Base-by-base conservation (phyloP, 23 tunicate species). In the Ascidia mentula region DNA sequence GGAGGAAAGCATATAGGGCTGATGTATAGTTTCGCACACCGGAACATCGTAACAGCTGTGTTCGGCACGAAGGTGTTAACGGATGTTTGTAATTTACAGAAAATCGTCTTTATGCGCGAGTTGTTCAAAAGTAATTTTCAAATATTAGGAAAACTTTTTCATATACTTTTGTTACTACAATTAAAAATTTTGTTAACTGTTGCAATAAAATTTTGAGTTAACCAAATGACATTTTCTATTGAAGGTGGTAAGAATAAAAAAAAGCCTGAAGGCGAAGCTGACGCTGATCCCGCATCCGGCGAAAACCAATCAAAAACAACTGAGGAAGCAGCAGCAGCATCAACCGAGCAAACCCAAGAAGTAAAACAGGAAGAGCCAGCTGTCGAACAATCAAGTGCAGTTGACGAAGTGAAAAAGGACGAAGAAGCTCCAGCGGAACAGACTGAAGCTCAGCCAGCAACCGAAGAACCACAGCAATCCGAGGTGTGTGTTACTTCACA, bases 251-350 rank as follows among this genome's bases (percentile, higher is more conserved):
- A 61, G 18, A 65, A 40, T 37, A 83, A 83, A 28, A 83, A 83
- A 35, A 76, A 83, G 12, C 45, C 75, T 61, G 81, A 76, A 76
- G 22, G 80, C 59, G 81, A 60, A 34, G 28, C 18, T 39, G 32
- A 36, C 38, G 42, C 80, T 75, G 80, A 73, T 34, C 86, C 78
- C 18, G 78, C 87, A 37, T 70, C 74, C 31, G 74, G 74, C 37
- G 74, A 70, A 70, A 33, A 70, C 9, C 74, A 70, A 18, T 75
- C 80, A 75, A 59, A 77, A 3, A 61, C 74, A 18, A 76, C 61
- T 60, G 61, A 82, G 28, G 79, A 40, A 71, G 46, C 71, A 71
- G 24, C 86, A 35, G 74, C 60, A 26, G 18, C 73, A 24, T 72
- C 73, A 74, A 20, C 72, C 73, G 77, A 82, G 60, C 20, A 31